Conservation (phyloP, 2,113 vertebrate genomes). For the Thamnophis sirtalis region DNA sequence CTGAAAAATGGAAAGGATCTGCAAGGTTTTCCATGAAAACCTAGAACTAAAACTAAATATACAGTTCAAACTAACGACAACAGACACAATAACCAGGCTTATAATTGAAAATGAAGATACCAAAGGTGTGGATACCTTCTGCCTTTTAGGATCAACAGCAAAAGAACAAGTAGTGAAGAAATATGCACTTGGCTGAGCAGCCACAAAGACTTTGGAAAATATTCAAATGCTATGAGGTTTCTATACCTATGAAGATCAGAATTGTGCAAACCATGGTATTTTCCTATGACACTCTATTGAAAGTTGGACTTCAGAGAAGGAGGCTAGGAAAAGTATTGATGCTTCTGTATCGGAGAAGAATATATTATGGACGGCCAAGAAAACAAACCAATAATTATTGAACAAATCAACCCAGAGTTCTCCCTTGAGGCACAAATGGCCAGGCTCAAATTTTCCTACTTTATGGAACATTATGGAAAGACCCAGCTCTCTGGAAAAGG, state of each 20-base stretch:
- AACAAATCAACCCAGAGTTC: background rate
- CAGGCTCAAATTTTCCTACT: background rate
- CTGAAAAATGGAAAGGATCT: background rate
- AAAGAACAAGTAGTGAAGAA: background rate
- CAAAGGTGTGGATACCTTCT: background rate
- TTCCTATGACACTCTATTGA: background rate
- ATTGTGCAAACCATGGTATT: background rate
- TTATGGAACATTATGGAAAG: background rate
- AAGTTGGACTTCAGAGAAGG: background rate
- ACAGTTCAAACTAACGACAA: background rate
- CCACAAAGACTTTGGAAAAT: background rate
- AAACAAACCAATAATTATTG: background rate
- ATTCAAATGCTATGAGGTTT: background rate
- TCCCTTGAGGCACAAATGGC: background rate
- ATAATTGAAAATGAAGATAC: background rate
- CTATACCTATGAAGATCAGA: background rate
- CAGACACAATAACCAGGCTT: background rate
- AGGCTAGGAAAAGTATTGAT: background rate
- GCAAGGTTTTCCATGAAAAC: background rate
- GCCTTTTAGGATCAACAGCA: background rate
- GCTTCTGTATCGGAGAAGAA: background rate
- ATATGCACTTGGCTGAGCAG: too few relatives aligned
- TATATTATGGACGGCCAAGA: background rate
- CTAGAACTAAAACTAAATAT: background rate
- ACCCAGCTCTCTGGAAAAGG: background rate